Evolutionary conservation across 1,140 invertebrate genomes (phyloP).

Genomic region (Pseudomyrmex sp.): DNA sequence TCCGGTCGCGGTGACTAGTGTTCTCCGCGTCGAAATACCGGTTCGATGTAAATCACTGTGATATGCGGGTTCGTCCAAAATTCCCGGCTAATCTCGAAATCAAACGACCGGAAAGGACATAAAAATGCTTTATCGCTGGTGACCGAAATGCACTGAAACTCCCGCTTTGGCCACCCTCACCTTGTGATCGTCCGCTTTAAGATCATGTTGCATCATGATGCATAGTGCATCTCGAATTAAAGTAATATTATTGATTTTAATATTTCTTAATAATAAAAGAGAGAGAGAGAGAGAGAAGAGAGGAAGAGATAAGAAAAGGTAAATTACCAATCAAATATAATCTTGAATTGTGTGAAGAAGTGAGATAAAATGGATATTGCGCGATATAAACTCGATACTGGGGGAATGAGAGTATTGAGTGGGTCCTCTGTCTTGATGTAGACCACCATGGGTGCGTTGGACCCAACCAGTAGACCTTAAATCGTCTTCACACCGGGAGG

Average conservation of each 20-base stretch:
- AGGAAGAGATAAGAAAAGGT: too few relatives aligned
- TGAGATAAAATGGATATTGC: slow-evolving; percentile 30
- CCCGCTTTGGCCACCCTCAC: slow-evolving; percentile 34
- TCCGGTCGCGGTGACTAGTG: slow-evolving; percentile 52
- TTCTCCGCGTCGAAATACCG: slow-evolving; percentile 57
- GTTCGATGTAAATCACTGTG: slow-evolving; percentile 84
- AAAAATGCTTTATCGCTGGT: slow-evolving; percentile 84
- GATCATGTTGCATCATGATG: slow-evolving; percentile 33
- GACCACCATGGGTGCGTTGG: slow-evolving; percentile 79
- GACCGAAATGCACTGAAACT: slow-evolving; percentile 74
- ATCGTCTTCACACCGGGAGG: slow-evolving; percentile 79
- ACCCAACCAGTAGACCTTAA: slow-evolving; percentile 77
- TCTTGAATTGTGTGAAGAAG: slow-evolving; percentile 49
- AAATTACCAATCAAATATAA: slow-evolving; percentile 17
- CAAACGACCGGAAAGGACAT: slow-evolving; percentile 82
- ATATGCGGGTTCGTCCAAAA: slow-evolving; percentile 85
- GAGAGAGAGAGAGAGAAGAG: not conserved
- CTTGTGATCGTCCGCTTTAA: slow-evolving; percentile 59
- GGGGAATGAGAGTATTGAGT: slow-evolving; percentile 69
- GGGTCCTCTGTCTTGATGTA: slow-evolving; percentile 78
- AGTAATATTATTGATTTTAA: slow-evolving; percentile 9
- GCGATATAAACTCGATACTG: slow-evolving; percentile 59
- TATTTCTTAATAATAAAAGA: too few relatives aligned
- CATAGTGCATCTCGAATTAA: slow-evolving; percentile 2
- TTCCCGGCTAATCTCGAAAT: slow-evolving; percentile 85